Conservation (phyloP, 2,113 vertebrate genomes). For the Anser cygnoides region DNA sequence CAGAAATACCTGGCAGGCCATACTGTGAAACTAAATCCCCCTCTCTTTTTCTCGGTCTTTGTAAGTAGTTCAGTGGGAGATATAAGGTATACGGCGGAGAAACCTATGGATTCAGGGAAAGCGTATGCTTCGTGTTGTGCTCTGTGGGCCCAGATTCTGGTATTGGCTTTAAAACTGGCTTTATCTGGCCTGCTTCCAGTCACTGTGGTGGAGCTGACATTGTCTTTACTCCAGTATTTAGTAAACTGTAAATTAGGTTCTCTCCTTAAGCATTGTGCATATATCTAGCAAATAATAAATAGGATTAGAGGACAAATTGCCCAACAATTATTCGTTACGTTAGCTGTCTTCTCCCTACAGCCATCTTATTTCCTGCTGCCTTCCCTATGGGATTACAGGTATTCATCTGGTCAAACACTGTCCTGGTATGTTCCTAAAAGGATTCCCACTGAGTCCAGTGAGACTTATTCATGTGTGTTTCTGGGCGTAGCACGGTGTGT, state of each 20-base stretch:
- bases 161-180: neutral
- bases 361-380: constrained; percentile 28
- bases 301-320: constrained; percentile 47
- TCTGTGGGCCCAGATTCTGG: neutral
- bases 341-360: constrained; percentile 38
- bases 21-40: neutral
- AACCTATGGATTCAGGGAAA: neutral
- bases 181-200: neutral
- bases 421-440: neutral
- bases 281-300: constrained; percentile 6
- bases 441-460: neutral
- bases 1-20: neutral
- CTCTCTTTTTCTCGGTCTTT: neutral
- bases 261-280: neutral
- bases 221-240: neutral
- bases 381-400: constrained; percentile 15
- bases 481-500: neutral
- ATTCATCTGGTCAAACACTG: neutral
- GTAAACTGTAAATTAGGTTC: neutral
- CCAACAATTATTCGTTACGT: neutral
- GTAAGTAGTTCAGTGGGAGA: neutral
- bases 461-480: neutral
- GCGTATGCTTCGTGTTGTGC: fast-evolving
- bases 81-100: neutral
- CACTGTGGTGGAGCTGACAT: neutral